Evolutionary conservation across 2,113 vertebrate species (phyloP).

Genomic region (Mellivora capensis): DNA sequence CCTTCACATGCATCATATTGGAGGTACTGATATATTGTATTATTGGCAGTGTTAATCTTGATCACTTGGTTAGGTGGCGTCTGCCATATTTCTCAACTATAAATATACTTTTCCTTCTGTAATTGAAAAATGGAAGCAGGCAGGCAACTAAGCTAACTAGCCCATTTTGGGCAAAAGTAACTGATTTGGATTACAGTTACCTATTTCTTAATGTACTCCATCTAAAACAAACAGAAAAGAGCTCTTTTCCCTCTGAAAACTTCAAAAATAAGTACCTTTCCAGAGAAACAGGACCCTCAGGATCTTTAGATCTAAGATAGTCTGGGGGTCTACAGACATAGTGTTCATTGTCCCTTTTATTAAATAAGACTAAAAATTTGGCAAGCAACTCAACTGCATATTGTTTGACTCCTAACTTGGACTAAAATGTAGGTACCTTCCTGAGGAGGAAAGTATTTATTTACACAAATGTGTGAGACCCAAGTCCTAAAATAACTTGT

Average conservation of each 20-base stretch:
- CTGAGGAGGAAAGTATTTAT: neutral
- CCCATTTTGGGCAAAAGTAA: neutral
- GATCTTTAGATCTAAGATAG: neutral
- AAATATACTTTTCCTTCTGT: neutral
- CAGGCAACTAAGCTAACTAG: neutral
- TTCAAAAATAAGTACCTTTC: neutral
- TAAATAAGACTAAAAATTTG: neutral
- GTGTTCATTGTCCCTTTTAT: neutral
- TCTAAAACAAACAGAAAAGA: neutral
- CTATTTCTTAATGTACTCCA: neutral
- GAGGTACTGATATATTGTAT: neutral
- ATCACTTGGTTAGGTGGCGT: neutral
- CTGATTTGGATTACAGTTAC: neutral
- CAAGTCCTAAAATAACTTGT: neutral
- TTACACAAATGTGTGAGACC: neutral
- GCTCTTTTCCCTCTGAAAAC: neutral
- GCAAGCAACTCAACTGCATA: neutral
- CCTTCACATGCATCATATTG: neutral
- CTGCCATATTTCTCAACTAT: neutral
- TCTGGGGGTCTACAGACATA: neutral
- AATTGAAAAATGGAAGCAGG: neutral
- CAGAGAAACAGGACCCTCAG: neutral
- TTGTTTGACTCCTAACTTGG: neutral
- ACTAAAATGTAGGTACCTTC: neutral
- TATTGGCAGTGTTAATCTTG: neutral